Evolutionary conservation across 2,888 invertebrate genomes (phyloP), one percentile per base, ranked within the genome.

Genomic region (Gasteruption jaculator): DNA sequence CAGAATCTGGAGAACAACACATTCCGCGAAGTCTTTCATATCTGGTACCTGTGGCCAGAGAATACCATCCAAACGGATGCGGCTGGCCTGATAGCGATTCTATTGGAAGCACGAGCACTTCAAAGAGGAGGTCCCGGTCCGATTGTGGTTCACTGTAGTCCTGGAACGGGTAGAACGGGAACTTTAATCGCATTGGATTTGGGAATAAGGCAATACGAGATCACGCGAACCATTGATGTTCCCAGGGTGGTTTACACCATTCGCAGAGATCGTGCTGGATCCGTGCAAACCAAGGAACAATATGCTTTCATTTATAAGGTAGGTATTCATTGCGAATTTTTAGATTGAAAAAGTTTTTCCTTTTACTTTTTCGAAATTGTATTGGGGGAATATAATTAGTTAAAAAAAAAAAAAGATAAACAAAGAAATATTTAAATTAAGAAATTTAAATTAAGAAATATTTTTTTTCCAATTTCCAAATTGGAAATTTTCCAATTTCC

Each of bases 31-130:
- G 78, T 94, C 39, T 88, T 84, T 0, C 94, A 94, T 63, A 82
- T 92, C 60, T 94, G 94, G 93, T 92, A 91, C 74, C 82, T 90
- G 61, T 95, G 94, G 94, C 93, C 94, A 0, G 79, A 82, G n/a
- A 82, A 85, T 48, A 91, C 91, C 0, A 85, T 88, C 1, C 93
- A 93, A 2, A 79, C 80, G 5, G 91, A 92, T 59, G 84, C 85
- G 37, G 83, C 86, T 37, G 86, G 89, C 0, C 76, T 94, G 32
- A 86, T 93, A 33, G 88, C 91, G 38, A 90, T 93, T 73, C 75
- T 94, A 27, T 80, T 89, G 12, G 92, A 93, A 71, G 89, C 90
- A 48, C 79, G 92, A 51, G 71, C 64, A 21, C 60, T 60, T 21
- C 66, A 61, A 34, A 49, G 70, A 35, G 67, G 67, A 29, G 68